Evolutionary conservation across 2,113 vertebrate species (phyloP).

Genomic region (Tragelaphus strepsiceros): DNA sequence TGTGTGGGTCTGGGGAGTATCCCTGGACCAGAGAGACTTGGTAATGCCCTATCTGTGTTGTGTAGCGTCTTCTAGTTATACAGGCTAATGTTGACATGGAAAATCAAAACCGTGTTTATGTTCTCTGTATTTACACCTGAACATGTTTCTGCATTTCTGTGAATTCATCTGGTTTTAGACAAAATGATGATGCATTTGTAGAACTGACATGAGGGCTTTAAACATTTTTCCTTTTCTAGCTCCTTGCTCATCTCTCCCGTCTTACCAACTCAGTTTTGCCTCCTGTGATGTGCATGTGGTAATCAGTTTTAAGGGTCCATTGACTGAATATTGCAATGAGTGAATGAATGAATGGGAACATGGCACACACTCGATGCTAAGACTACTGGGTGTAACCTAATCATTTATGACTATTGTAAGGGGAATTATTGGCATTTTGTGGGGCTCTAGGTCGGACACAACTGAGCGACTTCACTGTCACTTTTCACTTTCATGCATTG

Average conservation of each 20-base stretch:
- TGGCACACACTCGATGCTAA: background rate
- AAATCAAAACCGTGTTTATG: background rate
- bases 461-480: too few relatives aligned
- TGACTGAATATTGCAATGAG: background rate
- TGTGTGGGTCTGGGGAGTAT: background rate
- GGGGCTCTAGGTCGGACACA: too few relatives aligned
- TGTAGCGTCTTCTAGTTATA: background rate
- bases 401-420: background rate
- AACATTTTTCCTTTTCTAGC: background rate
- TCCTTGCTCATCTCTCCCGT: background rate
- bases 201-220: background rate
- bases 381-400: background rate
- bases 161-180: background rate
- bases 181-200: background rate
- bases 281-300: background rate
- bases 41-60: accelerated
- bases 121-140: background rate
- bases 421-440: background rate
- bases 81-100: background rate
- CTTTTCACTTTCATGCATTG: too few relatives aligned
- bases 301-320: background rate
- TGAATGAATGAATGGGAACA: background rate
- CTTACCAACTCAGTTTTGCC: background rate
- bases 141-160: background rate
- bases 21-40: background rate